Conservation (phyloP, 2,888 invertebrate genomes). For the Noctua janthe region DNA sequence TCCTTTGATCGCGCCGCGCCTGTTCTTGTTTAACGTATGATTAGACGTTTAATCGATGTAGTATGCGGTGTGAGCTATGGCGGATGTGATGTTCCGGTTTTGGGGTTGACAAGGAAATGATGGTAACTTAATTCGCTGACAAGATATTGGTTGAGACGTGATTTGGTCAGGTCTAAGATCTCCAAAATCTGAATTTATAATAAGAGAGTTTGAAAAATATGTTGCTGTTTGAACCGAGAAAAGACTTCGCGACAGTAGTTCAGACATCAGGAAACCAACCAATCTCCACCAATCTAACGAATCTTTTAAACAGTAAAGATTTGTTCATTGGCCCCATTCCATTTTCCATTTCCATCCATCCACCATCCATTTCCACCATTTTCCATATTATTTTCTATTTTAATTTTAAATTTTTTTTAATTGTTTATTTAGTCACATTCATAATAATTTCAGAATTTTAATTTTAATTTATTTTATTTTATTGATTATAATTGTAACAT, state of each 20-base stretch:
- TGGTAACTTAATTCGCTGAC: conserved; percentile 20
- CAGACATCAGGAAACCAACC: too few relatives aligned
- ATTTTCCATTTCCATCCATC: too few relatives aligned
- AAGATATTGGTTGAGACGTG: neutral
- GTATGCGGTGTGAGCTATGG: conserved; percentile 43
- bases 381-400: too few relatives aligned
- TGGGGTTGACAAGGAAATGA: neutral
- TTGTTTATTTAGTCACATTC: too few relatives aligned
- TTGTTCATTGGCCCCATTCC: too few relatives aligned
- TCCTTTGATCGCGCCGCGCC: conserved; percentile 86
- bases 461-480: too few relatives aligned
- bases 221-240: neutral
- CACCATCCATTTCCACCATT: too few relatives aligned
- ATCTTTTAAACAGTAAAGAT: neutral
- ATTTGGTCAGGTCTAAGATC: conserved; percentile 1
- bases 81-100: conserved; percentile 28
- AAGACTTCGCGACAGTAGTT: neutral
- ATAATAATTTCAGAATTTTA: too few relatives aligned
- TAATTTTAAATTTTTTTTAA: too few relatives aligned
- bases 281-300: neutral
- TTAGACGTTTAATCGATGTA: conserved; percentile 74
- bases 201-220: neutral
- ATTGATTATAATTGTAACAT: too few relatives aligned
- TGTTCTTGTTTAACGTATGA: conserved; percentile 82
- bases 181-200: neutral